These are phyloP conservation scores for Ceryle rudis DNA, from an alignment of 2,797 vertebrate species.

Conservation along the genomic window DNA sequence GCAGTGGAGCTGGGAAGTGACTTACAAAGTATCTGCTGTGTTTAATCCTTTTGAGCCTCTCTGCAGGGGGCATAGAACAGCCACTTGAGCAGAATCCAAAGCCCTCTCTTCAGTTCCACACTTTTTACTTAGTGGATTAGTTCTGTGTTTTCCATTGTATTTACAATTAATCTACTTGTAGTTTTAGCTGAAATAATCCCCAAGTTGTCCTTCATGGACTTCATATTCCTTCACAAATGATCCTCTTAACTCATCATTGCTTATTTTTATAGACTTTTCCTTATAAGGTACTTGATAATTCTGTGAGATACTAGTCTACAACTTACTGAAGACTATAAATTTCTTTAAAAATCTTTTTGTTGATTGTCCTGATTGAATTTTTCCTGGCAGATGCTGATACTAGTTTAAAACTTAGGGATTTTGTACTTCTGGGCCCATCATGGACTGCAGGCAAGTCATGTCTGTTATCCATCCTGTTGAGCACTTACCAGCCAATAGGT, in stretches of 20 bases:
- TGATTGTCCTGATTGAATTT: neutral
- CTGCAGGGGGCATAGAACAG: neutral
- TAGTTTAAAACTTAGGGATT: neutral
- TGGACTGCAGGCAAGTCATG: neutral
- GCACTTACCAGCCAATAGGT: neutral
- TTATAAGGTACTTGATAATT: neutral
- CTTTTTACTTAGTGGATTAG: neutral
- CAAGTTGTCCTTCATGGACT: neutral
- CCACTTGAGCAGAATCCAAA: neutral
- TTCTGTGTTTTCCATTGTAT: slow-evolving; percentile 4
- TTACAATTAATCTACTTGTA: neutral
- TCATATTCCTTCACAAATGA: neutral
- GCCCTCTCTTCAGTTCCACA: neutral
- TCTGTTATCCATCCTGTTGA: neutral
- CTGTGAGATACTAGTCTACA: neutral
- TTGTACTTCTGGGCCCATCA: neutral
- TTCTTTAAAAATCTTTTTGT: neutral
- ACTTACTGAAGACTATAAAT: neutral
- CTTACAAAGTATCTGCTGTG: neutral
- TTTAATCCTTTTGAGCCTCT: neutral
- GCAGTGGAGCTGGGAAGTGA: neutral
- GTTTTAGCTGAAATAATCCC: neutral
- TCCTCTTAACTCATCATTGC: neutral
- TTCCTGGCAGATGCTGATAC: neutral
- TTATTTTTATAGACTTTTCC: neutral